These are phyloP conservation scores for Dynastes grantii DNA, from an alignment of 2,888 invertebrate species.

Conservation along the genomic window DNA sequence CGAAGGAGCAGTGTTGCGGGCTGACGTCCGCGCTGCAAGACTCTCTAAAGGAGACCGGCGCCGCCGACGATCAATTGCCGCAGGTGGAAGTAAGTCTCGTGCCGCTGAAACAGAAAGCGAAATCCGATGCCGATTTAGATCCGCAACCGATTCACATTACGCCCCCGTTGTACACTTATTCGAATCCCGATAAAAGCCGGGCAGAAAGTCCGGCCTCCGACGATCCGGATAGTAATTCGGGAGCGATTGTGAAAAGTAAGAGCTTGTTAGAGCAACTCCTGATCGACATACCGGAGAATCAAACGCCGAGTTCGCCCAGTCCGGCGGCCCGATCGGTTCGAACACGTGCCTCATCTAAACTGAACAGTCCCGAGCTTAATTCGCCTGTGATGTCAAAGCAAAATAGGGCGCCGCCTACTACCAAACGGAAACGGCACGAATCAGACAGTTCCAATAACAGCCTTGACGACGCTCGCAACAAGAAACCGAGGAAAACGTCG, in stretches of 20 bases:
- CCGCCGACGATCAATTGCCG: constrained; percentile 55
- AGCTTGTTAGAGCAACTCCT: constrained; percentile 84
- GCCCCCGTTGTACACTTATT: constrained; percentile 85
- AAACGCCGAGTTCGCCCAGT: constrained; percentile 66
- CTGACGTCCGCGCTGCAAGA: constrained; percentile 66
- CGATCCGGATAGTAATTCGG: constrained; percentile 62
- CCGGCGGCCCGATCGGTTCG: constrained; percentile 70
- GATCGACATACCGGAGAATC: constrained; percentile 83
- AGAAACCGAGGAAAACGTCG: constrained; percentile 74
- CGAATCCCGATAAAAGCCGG: constrained; percentile 78
- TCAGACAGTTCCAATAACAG: constrained; percentile 78
- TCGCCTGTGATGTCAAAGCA: constrained; percentile 61
- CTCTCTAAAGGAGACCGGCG: constrained; percentile 61
- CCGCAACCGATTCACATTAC: constrained; percentile 82
- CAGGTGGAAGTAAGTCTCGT: constrained; percentile 63
- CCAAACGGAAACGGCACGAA: constrained; percentile 84
- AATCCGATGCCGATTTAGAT: constrained; percentile 67
- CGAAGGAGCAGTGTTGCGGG: constrained; percentile 67
- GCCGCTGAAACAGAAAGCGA: constrained; percentile 62
- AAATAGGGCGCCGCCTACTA: constrained; percentile 61
- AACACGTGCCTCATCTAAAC: constrained; percentile 80
- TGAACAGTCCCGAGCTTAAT: constrained; percentile 76
- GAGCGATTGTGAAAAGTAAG: constrained; percentile 71
- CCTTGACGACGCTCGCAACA: constrained; percentile 65
- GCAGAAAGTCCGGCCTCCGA: constrained; percentile 64